A percentile compares a stretch with the other conserved stretches of the same genome.
Conservation (phyloP, 2,113 vertebrate genomes). For the Spea multiplicata region DNA sequence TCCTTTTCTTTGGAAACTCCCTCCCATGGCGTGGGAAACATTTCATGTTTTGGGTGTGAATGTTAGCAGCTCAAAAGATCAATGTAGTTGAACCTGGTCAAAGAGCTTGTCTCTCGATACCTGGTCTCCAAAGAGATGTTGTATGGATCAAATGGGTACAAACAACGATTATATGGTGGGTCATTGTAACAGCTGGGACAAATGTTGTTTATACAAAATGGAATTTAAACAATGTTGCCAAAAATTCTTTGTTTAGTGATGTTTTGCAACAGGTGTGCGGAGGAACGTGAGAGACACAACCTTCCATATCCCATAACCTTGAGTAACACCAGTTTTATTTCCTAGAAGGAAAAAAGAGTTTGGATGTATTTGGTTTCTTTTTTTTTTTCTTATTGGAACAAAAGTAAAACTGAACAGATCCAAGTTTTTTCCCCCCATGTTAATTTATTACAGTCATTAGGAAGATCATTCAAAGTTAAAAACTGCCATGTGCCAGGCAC, state of each 20-base stretch:
- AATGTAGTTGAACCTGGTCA: slow-evolving; percentile 7
- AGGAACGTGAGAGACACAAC: neutral
- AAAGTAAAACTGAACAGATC: neutral
- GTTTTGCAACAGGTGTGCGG: slow-evolving; percentile 22
- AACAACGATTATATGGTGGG: slow-evolving; percentile 27
- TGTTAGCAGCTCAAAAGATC: slow-evolving; percentile 34
- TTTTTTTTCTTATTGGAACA: no score
- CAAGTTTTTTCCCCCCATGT: neutral
- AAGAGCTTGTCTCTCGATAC: neutral
- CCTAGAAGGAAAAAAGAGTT: neutral
- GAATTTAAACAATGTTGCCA: slow-evolving; percentile 18
- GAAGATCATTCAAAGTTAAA: slow-evolving; percentile 3
- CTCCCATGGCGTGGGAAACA: neutral
- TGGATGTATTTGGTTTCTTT: neutral
- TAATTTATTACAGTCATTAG: slow-evolving; percentile 14
- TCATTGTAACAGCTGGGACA: slow-evolving; percentile 27
- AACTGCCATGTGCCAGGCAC: slow-evolving; percentile 13
- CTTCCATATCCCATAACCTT: neutral
- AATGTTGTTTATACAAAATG: slow-evolving; percentile 27
- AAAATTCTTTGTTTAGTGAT: slow-evolving; percentile 7
- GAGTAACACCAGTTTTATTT: neutral
- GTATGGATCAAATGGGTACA: neutral
- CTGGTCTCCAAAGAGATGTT: slow-evolving; percentile 18
- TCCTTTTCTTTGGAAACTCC: neutral
- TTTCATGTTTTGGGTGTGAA: slow-evolving; percentile 3